Percentiles rank a stretch among this genome's conserved stretches.
Conservation (phyloP, 2,797 vertebrate genomes). For the Melanotaenia pygmaea region DNA sequence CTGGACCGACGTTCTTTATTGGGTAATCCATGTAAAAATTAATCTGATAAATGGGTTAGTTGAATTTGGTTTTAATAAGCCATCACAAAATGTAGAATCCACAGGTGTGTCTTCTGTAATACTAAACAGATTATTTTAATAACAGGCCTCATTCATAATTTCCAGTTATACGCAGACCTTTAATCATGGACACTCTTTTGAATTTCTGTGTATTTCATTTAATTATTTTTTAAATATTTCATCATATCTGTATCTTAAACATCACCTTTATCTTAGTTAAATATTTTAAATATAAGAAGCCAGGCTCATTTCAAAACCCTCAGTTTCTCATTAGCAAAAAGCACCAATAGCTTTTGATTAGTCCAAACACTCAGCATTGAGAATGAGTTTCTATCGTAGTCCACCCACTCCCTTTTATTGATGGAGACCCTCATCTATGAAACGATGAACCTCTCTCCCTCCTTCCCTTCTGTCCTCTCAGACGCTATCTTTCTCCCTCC, state of each 20-base stretch:
- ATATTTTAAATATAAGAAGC: slow-evolving; percentile 6
- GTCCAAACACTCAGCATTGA: slow-evolving; percentile 41
- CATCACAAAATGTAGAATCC: neutral
- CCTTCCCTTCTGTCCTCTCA: slow-evolving; percentile 17
- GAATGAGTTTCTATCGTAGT: slow-evolving; percentile 42
- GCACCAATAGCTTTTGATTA: slow-evolving; percentile 53
- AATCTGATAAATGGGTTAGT: neutral
- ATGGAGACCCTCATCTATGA: slow-evolving; percentile 56
- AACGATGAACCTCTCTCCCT: slow-evolving; percentile 42
- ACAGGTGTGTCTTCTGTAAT: no score
- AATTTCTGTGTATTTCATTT: neutral
- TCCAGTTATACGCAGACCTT: neutral
- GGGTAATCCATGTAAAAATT: slow-evolving; percentile 86
- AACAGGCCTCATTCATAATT: neutral
- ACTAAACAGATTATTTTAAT: no score
- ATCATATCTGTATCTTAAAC: slow-evolving; percentile 2
- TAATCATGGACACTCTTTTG: neutral
- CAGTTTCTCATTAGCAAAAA: slow-evolving; percentile 44
- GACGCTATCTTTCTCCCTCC: slow-evolving; percentile 9
- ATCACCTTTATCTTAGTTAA: neutral
- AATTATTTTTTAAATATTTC: neutral
- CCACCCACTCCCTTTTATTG: slow-evolving; percentile 52
- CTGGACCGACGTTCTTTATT: slow-evolving; percentile 99
- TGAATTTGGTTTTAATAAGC: neutral
- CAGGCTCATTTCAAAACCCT: slow-evolving; percentile 17